These are phyloP conservation scores for Sminthurides aquaticus DNA, from an alignment of 2,888 invertebrate species.

Conservation along the genomic window DNA sequence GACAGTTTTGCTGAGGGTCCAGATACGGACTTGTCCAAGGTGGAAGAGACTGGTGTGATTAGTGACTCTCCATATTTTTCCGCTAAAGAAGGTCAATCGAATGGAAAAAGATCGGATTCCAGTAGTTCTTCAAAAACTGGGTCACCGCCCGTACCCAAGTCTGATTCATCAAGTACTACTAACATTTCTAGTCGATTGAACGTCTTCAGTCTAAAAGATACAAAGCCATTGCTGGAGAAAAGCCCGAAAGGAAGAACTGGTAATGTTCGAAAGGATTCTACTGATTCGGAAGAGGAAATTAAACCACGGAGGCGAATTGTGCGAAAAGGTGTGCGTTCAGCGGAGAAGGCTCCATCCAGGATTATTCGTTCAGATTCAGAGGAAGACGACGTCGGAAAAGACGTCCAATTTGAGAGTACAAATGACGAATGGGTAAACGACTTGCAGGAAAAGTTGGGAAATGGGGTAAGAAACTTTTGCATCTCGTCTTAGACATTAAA, in stretches of 20 bases:
- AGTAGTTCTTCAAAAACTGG: too few relatives aligned
- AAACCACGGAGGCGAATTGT: not conserved
- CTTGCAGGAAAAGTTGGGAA: constrained; percentile 13
- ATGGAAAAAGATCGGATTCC: too few relatives aligned
- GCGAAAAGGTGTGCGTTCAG: not conserved
- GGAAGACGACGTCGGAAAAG: constrained; percentile 2
- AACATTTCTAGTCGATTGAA: too few relatives aligned
- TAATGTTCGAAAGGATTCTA: not conserved
- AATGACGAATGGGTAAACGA: constrained; percentile 18
- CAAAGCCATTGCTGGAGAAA: too few relatives aligned
- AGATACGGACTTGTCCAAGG: not conserved
- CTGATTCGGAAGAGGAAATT: constrained; percentile 1
- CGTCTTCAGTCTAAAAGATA: too few relatives aligned
- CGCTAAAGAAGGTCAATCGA: too few relatives aligned
- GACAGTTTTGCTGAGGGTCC: not conserved
- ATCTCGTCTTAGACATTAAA: not conserved
- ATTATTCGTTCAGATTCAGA: constrained; percentile 26
- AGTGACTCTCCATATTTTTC: not conserved
- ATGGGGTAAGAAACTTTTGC: constrained; percentile 20
- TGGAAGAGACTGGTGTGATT: not conserved
- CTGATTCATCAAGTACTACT: not conserved
- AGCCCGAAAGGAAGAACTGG: too few relatives aligned
- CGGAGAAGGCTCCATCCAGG: not conserved
- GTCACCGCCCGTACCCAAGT: too few relatives aligned
- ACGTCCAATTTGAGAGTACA: not conserved